These are phyloP conservation scores for Pavo muticus DNA, from an alignment of 2,113 vertebrate genomes.

Conservation along the genomic window DNA sequence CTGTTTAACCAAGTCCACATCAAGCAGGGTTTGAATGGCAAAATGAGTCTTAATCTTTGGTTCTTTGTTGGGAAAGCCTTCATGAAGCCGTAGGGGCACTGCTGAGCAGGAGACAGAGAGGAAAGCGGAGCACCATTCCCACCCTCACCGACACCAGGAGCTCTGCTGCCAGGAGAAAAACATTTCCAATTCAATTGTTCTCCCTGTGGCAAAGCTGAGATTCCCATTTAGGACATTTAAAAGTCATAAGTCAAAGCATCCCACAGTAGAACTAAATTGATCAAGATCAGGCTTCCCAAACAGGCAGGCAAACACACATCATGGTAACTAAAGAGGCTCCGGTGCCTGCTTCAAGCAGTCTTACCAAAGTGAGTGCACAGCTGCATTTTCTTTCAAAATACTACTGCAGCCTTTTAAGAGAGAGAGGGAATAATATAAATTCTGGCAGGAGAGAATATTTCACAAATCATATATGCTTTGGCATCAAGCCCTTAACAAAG, in stretches of 20 bases:
- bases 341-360: conserved; percentile 4
- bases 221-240: conserved; percentile 53
- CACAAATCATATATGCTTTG: conserved; percentile 62
- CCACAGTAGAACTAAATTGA: conserved; percentile 6
- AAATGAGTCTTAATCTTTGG: background rate
- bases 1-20: background rate
- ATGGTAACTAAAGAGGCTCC: background rate
- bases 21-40: background rate
- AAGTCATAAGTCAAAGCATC: conserved; percentile 57
- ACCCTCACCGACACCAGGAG: background rate
- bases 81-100: background rate
- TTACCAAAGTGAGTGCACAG: background rate
- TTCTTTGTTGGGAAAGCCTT: background rate
- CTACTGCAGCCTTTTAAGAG: conserved; percentile 42
- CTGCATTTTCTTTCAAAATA: conserved; percentile 64
- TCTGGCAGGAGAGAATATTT: conserved; percentile 35
- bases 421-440: conserved; percentile 1
- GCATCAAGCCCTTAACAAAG: conserved; percentile 41
- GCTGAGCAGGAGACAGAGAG: conserved; percentile 6
- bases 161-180: conserved; percentile 53
- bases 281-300: conserved; percentile 29
- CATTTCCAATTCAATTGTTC: conserved; percentile 57
- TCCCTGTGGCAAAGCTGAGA: conserved; percentile 46
- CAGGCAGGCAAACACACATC: background rate
- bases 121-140: conserved; percentile 28